Base-by-base conservation (phyloP, 2,113 vertebrate species). In the Anthoscopus minutus region DNA sequence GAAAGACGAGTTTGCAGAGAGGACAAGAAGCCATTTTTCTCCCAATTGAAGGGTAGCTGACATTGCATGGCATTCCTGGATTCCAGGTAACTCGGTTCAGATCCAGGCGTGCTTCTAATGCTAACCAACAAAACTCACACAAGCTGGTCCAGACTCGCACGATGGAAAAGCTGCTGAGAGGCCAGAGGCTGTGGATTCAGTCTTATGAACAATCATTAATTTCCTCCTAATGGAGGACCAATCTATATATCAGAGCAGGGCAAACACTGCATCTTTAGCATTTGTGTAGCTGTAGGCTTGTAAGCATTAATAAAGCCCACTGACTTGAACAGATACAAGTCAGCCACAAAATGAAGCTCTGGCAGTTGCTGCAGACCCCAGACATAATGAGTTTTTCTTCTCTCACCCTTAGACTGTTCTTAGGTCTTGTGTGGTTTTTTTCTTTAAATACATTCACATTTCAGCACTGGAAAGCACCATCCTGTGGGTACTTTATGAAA, bases 191-290 rank as follows among this genome's bases (percentile, higher is more conserved):
- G 82, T 82, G 50, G 45, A 51, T 95, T 97, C 24, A 20, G 79
- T 88, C 91, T 86, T 72, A 76, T 18, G 40, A 64, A 61, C 30
- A 60, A 81, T 47, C 54, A 48, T 96, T 96, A 88, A 93, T 94
- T 96, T 94, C 82, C 85, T 97, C 79, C 86, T 94, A 94, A 93
- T 73, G 85, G 91, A 91, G 92, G 94, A 92, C 93, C 84, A 92
- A 95, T 91, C 89, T 88, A 74, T 88, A 40, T 48, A 88, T 94
- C 95, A 92, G 82, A 24, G 66, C 76, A 96, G 72, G 69, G 56
- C 87, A 93, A 95, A 95, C 72, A 74, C 1, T 42, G 74, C 67
- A 94, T 93, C 91, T 94, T 93, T 95, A 93, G 79, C 88, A 70
- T 70, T 81, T 95, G 51, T 54, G 70, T 42, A 86, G 94, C 96